Percentiles rank a stretch among this genome's conserved stretches.
Conservation (phyloP, 2,888 invertebrate species). For the Andrena marginata region DNA sequence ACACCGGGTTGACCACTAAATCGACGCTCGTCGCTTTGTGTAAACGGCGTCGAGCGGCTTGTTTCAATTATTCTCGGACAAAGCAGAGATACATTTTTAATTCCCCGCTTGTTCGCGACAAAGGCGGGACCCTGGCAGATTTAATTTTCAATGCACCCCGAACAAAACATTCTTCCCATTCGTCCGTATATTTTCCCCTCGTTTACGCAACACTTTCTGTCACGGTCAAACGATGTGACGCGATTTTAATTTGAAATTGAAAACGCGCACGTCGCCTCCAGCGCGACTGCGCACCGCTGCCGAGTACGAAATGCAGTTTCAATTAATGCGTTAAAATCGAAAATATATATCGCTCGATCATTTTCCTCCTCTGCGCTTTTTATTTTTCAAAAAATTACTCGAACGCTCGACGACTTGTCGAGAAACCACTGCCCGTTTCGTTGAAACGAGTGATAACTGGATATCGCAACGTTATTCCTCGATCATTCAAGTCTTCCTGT, state of each 20-base stretch:
- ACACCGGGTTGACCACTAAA: constrained; percentile 6
- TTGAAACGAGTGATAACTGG: not conserved
- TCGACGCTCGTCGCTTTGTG: not conserved
- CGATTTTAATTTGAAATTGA: constrained; percentile 44
- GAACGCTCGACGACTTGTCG: not conserved
- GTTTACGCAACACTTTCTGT: constrained; percentile 31
- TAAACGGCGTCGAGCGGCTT: constrained; percentile 19
- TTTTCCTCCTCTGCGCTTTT: not conserved
- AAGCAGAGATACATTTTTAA: constrained; percentile 35
- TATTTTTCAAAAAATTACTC: constrained; percentile 28
- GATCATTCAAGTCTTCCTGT: too few species aligned
- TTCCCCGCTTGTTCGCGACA: constrained; percentile 41
- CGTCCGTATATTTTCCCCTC: not conserved
- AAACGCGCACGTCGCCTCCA: constrained; percentile 27
- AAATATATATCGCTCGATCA: not conserved
- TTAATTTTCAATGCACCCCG: constrained; percentile 45
- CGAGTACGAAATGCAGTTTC: constrained; percentile 18
- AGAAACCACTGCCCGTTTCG: not conserved
- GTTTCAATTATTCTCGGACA: constrained; percentile 38
- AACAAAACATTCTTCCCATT: constrained; percentile 28
- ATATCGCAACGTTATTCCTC: too few species aligned
- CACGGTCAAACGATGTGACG: constrained; percentile 3
- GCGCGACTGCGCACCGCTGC: not conserved
- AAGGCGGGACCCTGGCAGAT: constrained; percentile 33
- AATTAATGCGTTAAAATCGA: constrained; percentile 47